Conservation (phyloP, 2,113 vertebrate genomes). For the Hippocampus guttulatus region DNA sequence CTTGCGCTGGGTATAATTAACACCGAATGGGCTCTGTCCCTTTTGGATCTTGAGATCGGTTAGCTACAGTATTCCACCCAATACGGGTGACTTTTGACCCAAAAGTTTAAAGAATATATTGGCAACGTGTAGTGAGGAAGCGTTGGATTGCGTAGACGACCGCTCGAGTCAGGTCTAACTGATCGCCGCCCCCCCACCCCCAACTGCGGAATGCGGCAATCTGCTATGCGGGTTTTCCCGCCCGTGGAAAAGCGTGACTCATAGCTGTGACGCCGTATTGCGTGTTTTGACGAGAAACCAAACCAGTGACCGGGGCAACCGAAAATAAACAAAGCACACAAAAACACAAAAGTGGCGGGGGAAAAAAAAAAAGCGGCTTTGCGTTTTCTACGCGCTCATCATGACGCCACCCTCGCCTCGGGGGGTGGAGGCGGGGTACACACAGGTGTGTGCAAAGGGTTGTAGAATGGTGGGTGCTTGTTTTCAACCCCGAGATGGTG, state of each 20-base stretch:
- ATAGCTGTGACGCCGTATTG: slow-evolving; percentile 44
- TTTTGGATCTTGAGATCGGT: too few species aligned
- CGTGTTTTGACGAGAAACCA: slow-evolving; percentile 35
- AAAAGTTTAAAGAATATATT: too few species aligned
- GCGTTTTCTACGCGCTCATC: slow-evolving; percentile 43
- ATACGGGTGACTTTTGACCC: too few species aligned
- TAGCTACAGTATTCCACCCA: too few species aligned
- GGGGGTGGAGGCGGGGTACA: slow-evolving; percentile 30
- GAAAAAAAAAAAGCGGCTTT: slow-evolving; percentile 22
- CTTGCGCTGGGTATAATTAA: too few species aligned
- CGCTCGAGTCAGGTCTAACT: too few species aligned
- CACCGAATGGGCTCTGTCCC: too few species aligned
- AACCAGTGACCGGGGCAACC: slow-evolving; percentile 25
- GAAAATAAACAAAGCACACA: slow-evolving; percentile 22
- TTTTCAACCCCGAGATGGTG: slow-evolving; percentile 6
- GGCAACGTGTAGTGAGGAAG: too few species aligned
- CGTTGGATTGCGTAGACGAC: too few species aligned
- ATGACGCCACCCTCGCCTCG: slow-evolving; percentile 49
- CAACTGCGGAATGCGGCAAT: slow-evolving; percentile 32
- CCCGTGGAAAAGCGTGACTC: slow-evolving; percentile 55
- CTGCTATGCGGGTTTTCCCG: slow-evolving; percentile 37
- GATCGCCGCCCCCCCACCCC: too few species aligned
- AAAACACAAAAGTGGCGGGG: not conserved
- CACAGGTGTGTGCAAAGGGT: slow-evolving; percentile 55
- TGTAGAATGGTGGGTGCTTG: slow-evolving; percentile 39